Conservation (phyloP, 2,888 invertebrate genomes). For the Willowsia nigromaculata region DNA sequence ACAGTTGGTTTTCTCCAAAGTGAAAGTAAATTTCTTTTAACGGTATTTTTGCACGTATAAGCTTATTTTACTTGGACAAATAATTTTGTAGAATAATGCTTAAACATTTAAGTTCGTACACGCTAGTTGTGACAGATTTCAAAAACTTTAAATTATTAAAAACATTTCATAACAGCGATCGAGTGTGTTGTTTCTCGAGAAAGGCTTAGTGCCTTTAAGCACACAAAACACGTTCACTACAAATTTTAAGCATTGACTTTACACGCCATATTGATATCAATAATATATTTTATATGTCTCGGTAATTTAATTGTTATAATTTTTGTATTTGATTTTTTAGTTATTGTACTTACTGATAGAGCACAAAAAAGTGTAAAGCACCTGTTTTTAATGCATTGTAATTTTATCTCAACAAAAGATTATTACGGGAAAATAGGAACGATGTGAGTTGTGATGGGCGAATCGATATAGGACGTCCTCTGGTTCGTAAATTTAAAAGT, state of each 20-base stretch:
- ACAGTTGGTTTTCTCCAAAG: not conserved
- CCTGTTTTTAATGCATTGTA: not conserved
- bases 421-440: not conserved
- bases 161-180: too few species aligned
- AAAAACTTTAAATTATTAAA: too few species aligned
- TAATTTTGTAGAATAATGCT: too few species aligned
- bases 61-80: too few species aligned
- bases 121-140: too few species aligned
- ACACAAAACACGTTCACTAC: not conserved
- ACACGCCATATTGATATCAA: not conserved
- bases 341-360: constrained; percentile 16
- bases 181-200: not conserved
- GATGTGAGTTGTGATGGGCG: not conserved
- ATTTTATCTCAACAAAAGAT: not conserved
- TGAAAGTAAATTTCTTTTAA: not conserved
- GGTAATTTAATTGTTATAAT: constrained; percentile 20
- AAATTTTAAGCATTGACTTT: not conserved
- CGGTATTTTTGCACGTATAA: not conserved
- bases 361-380: not conserved
- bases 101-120: too few species aligned
- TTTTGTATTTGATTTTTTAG: constrained; percentile 37
- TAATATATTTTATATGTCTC: constrained; percentile 23
- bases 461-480: not conserved
- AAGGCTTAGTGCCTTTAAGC: not conserved
- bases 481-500: not conserved